Evolutionary conservation across 2,113 vertebrate genomes (phyloP), one percentile per base, ranked within the genome.

Genomic region (Alethe castanea): DNA sequence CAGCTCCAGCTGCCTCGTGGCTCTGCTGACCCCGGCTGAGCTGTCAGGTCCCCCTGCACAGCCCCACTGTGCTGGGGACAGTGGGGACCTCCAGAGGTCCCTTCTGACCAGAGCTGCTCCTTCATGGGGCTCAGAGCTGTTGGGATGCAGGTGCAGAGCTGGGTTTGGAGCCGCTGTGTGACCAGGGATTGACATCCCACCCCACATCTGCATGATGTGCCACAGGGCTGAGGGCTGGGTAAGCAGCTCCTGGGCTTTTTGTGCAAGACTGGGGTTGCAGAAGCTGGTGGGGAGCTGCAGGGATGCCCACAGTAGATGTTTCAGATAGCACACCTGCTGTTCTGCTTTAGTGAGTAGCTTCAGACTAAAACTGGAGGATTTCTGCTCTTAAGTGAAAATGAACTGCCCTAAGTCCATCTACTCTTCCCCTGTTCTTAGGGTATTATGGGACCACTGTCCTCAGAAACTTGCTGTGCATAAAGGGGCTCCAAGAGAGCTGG

Each of bases 251-350:
- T 47, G 36, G 2, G 52, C 16, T 18, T 71, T 42, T 15, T 42
- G 28, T 24, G 74, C 16, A 59, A 9, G 74, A 4, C 50, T 33
- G 5, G 70, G 6, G 35, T 9, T 77, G 74, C 48, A 42, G 60
- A 40, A 36, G 36, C 14, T 23, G 3, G 3, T 66, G 61, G 13
- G 14, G 29, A 25, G 19, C 38, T 60, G 59, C 48, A 12, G 57
- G 13, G 22, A 1, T 76, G 50, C 25, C 76, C 35, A 1, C 45
- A 17, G 71, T 14, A 13, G 62, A 19, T 28, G 1, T 28, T 60
- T 8, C 20, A 45, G 28, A 0, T 5, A 33, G 22, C 38, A 33
- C 10, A 10, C 0, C 0, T 12, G 7, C 54, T 18, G 0, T 14
- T 42, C 44, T 40, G 36, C 29, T 65, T 31, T 36, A 33, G 9